Evolutionary conservation across 2,888 invertebrate genomes (phyloP).

Genomic region (Hemistola chrysoprasaria): DNA sequence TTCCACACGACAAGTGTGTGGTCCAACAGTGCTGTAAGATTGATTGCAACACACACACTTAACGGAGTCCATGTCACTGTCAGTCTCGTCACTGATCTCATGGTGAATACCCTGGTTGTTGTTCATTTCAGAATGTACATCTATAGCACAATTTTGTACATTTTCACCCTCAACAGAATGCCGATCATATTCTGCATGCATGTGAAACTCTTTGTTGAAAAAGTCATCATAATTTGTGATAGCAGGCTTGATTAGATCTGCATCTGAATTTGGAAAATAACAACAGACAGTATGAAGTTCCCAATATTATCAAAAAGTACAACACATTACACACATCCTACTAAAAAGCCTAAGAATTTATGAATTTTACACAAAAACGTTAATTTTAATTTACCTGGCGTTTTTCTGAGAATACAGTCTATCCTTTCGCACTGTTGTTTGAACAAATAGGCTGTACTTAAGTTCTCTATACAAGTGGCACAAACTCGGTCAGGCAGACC

Average conservation of each 20-base stretch:
- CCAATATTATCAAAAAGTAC: too few relatives aligned
- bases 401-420: conserved; percentile 54
- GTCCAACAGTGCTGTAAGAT: conserved; percentile 61
- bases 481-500: conserved; percentile 72
- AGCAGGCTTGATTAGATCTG: conserved; percentile 53
- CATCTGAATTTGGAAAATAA: conserved; percentile 38
- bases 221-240: conserved; percentile 60
- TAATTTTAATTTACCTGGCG: conserved; percentile 48
- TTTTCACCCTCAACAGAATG: conserved; percentile 61
- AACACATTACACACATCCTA: too few relatives aligned
- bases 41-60: conserved; percentile 73
- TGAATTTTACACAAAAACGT: too few relatives aligned
- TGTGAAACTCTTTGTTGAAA: conserved; percentile 65
- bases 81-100: conserved; percentile 73
- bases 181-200: conserved; percentile 57
- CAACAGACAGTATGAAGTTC: too few relatives aligned
- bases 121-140: conserved; percentile 31
- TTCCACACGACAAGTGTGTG: conserved; percentile 65
- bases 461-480: conserved; percentile 69
- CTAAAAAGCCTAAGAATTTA: too few relatives aligned
- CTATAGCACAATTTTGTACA: conserved; percentile 60
- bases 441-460: conserved; percentile 73
- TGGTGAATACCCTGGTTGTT: conserved; percentile 31
- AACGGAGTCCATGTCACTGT: conserved; percentile 73
- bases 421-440: conserved; percentile 74